Percentiles rank a stretch among this genome's conserved stretches.
Evolutionary conservation across 2,797 vertebrate species (phyloP).

Genomic region (Fistularia tabacaria): DNA sequence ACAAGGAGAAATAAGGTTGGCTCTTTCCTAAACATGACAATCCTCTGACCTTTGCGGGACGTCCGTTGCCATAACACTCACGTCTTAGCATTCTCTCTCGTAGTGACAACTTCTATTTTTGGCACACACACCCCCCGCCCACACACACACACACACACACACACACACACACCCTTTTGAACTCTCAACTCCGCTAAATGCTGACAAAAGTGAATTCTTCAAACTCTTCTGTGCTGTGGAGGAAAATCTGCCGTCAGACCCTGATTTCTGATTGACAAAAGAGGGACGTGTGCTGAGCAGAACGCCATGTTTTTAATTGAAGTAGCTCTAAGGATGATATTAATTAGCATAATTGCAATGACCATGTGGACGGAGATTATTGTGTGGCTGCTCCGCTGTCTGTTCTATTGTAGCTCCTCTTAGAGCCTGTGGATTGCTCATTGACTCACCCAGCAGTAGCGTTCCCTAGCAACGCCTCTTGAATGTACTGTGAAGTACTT

Average conservation of each 20-base stretch:
- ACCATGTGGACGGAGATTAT: constrained; percentile 69
- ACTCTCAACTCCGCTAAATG: constrained; percentile 14
- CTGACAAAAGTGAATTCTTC: constrained; percentile 10
- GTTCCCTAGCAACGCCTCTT: constrained; percentile 79
- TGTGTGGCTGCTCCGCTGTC: constrained; percentile 58
- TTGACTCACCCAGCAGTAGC: constrained; percentile 71
- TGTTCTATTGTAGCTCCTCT: constrained; percentile 65
- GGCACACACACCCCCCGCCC: no score
- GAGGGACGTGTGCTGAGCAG: constrained; percentile 13
- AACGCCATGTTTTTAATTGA: constrained; percentile 41
- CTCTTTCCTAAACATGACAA: constrained; percentile 28
- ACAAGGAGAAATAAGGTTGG: constrained; percentile 8
- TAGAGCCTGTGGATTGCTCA: constrained; percentile 66
- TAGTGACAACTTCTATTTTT: constrained; percentile 22
- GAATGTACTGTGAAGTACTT: constrained; percentile 72
- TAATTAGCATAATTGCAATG: constrained; percentile 74
- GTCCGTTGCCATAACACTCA: constrained; percentile 16
- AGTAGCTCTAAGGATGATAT: constrained; percentile 63
- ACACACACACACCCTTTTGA: background rate
- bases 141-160: no score
- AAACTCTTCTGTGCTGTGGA: constrained; percentile 6
- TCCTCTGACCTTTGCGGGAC: constrained; percentile 33
- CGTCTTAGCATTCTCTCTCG: constrained; percentile 6
- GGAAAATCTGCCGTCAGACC: constrained; percentile 11
- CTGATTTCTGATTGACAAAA: constrained; percentile 29